Base-by-base conservation (phyloP, 2,888 invertebrate genomes). In the Brenthis ino region DNA sequence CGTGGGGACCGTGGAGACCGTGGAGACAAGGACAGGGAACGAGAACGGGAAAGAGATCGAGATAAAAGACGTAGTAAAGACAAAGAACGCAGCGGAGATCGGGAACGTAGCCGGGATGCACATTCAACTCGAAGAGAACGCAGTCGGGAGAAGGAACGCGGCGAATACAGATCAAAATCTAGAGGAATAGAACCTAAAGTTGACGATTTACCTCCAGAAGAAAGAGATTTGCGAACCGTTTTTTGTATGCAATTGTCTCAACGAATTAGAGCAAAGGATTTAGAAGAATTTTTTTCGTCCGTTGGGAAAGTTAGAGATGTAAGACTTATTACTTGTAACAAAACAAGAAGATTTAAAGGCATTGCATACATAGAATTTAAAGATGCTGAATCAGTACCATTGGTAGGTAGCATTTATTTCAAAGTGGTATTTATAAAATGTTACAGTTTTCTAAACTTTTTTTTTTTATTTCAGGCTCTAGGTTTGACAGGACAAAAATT, bases 291-390 rank as follows among this genome's bases (percentile, higher is more conserved):
- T 89, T 99, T 99, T 89, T 98, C 98, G 43, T 97, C 99, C 72
- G 99, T 99, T 70, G 99, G 99, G 57, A 99, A 99, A 95, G 99
- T 99, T 69, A 95, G 98, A 78, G 99, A 99, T 93, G 99, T 99
- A 24, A 95, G 99, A 80, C 95, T 99, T 78, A 99, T 99, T 69
- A 99, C 99, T 68, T 99, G 99, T 90, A 99, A 99, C 89, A 99
- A 99, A 90, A 99, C 99, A 0, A 95, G 99, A 82, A 94, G 99
- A 76, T 99, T 99, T 82, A 99, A 99, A 91, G 99, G 99, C 57
- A 99, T 99, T 79, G 98, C 99, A n/a, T 99, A 99, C 84, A 98
- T 99, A 71, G 99, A 99, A 91, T 99, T 99, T 85, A 97, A 97
- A 88, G 99, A 99, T 93, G 97, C 98, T 0, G 99, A 99, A 91